Evolutionary conservation across 2,113 vertebrate species (phyloP).

Genomic region (Lagenorhynchus albirostris): DNA sequence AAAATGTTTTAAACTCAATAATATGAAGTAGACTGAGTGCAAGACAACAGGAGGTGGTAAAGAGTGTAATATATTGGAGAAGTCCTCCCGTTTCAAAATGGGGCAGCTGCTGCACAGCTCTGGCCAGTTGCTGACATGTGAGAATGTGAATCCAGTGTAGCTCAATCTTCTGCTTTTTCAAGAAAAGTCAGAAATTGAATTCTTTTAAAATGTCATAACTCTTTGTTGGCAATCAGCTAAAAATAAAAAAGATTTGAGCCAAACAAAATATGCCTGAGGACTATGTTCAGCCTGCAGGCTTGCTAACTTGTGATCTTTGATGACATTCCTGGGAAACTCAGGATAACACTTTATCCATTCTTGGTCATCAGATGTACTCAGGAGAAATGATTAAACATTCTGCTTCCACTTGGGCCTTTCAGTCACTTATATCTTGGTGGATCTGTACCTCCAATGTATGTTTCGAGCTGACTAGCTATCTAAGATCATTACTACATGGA

Average conservation of each 20-base stretch:
- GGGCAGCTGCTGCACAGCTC: neutral
- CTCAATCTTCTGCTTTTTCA: neutral
- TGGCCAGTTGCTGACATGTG: neutral
- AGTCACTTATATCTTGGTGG: neutral
- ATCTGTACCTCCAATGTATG: neutral
- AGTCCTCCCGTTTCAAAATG: neutral
- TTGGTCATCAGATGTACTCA: neutral
- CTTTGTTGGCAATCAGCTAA: neutral
- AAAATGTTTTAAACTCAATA: neutral
- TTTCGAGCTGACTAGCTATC: neutral
- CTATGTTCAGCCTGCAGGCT: neutral
- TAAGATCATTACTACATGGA: neutral
- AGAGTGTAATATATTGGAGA: neutral
- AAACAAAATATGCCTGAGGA: neutral
- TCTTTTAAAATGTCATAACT: slow-evolving; percentile 14
- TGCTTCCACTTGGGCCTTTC: neutral
- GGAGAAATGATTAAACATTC: neutral
- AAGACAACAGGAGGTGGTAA: neutral
- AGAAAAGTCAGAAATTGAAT: neutral
- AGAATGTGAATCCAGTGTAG: neutral
- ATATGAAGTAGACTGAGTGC: neutral
- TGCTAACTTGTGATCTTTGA: neutral
- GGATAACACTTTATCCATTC: neutral
- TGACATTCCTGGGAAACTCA: neutral
- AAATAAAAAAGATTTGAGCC: slow-evolving; percentile 18